Base-by-base conservation (phyloP, 2,888 invertebrate genomes). In the Drosophila affinis region DNA sequence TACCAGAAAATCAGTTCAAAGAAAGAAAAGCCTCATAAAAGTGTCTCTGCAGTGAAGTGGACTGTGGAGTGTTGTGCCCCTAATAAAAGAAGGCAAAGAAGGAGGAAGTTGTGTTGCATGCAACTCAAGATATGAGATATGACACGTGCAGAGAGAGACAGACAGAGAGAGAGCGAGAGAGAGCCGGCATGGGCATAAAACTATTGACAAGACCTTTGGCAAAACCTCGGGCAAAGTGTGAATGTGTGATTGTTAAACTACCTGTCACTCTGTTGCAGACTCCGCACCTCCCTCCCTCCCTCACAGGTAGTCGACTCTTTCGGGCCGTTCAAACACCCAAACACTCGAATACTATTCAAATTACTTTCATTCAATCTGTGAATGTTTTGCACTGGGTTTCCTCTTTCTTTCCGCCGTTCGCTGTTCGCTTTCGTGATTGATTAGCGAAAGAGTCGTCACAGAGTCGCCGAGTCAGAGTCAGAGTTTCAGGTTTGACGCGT, bases 291-390 rank as follows among this genome's bases (percentile, higher is more conserved):
- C 21, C 21, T 21, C 21, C 21, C 21, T 21, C 21, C 12, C 32
- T 24, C 39, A 5, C 47, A 24, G 52, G 52, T 32, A 34, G 29
- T 24, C 21, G 18, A 39, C 58, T 34, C 34, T 34, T 34, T 34
- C 12, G 34, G 34, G 34, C 34, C 34, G 5, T 34, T 5, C 12
- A 34, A 34, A 34, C 70, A 70, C 62, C 77, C 74, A 75, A 75
- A 39, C 39, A 39, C 39, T 39, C 71, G 78, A 68, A 53, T 21
- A 53, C 53, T 39, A 79, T 79, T 81, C 81, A 82, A 82, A 81
- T 77, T 74, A 82, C 82, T 82, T 81, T 79, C 81, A 81, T 82
- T 80, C 73, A 80, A 72, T 68, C 79, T 65, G 65, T 78, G 60
- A 24, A 64, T 64, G 70, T 77, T 45, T 68, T 60, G 67, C 54